phyloP scores from a whole-genome alignment of 2,888 invertebrate genomes.

The Torymus aiolomorphi region DNA sequence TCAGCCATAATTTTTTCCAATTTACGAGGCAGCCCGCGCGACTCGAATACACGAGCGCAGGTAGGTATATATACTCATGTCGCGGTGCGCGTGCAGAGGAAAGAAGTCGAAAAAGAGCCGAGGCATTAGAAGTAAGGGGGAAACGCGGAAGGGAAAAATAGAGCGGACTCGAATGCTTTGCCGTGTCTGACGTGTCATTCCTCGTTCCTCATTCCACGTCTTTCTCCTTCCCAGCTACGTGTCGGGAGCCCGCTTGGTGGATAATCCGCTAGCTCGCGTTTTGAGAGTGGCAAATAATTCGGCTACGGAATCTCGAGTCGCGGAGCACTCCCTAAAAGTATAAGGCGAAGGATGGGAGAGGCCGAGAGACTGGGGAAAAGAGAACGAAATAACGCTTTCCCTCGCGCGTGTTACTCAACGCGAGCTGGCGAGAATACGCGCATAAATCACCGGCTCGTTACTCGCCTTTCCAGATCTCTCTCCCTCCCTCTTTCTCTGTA shows the following conservation, averaged over 20 bases:
- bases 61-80: not conserved
- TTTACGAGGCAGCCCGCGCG: not conserved
- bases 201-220: not conserved
- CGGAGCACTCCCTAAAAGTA: no score
- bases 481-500: not conserved
- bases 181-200: no score
- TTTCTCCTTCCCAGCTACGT: not conserved
- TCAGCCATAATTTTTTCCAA: not conserved
- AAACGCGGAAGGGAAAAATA: no score
- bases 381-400: no score
- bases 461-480: no score
- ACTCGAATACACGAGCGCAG: no score
- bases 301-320: not conserved
- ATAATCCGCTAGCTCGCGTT: slow-evolving; percentile 3
- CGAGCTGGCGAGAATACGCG: slow-evolving; percentile 3
- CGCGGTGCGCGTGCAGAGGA: not conserved
- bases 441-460: slow-evolving; percentile 43
- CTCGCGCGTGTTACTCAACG: no score
- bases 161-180: no score
- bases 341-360: no score
- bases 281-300: slow-evolving; percentile 38
- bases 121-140: not conserved
- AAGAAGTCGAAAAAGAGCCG: not conserved
- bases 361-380: no score
- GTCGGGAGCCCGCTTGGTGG: not conserved